These are phyloP conservation scores for Daubentonia madagascariensis DNA, from an alignment of 2,113 vertebrate species.

Conservation along the genomic window DNA sequence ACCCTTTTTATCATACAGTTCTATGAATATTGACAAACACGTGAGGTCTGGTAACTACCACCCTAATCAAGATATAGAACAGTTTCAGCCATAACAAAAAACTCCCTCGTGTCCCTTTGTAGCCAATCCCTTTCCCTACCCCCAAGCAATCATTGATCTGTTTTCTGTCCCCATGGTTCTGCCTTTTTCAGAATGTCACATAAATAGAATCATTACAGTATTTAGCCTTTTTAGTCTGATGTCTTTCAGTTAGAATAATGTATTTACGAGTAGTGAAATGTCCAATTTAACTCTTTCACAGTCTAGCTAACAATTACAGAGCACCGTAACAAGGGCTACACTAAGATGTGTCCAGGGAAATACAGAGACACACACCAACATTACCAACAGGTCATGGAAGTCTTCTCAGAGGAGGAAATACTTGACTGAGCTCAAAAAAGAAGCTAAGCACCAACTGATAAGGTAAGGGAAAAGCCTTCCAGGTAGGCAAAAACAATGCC, in stretches of 20 bases:
- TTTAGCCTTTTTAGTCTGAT: neutral
- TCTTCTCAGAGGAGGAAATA: neutral
- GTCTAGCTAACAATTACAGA: neutral
- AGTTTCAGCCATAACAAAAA: neutral
- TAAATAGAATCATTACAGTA: neutral
- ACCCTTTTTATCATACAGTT: neutral
- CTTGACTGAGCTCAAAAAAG: neutral
- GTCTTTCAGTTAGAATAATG: neutral
- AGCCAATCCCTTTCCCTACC: neutral
- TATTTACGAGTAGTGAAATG: neutral
- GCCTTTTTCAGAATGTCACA: neutral
- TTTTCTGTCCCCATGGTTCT: neutral
- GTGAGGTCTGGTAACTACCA: neutral
- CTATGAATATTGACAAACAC: neutral
- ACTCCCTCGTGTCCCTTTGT: neutral
- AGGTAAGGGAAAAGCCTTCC: neutral
- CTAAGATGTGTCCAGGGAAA: neutral
- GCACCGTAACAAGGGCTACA: neutral
- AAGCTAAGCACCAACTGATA: neutral
- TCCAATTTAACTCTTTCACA: neutral
- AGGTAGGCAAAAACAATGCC: neutral
- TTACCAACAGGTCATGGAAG: neutral
- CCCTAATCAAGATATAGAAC: neutral
- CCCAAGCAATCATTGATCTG: neutral
- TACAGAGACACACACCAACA: neutral